phyloP scores from a whole-genome alignment of 2,113 vertebrate species.

The Austrofundulus limnaeus region DNA sequence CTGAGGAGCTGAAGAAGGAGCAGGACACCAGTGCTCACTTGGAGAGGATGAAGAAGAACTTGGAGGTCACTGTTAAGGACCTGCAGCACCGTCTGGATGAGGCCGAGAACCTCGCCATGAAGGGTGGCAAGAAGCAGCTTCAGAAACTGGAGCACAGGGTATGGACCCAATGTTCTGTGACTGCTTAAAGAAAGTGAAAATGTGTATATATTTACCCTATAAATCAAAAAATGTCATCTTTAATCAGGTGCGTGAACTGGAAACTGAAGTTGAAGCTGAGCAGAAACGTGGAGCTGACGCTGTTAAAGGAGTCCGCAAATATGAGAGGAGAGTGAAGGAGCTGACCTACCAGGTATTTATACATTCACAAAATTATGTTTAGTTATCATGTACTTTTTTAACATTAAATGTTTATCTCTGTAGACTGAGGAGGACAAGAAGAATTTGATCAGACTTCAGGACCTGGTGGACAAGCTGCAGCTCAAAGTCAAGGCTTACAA shows the following conservation, averaged over 20 bases:
- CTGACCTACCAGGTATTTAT: slow-evolving; percentile 65
- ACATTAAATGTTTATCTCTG: too few relatives aligned
- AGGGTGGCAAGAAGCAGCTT: slow-evolving; percentile 76
- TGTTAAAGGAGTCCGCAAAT: slow-evolving; percentile 68
- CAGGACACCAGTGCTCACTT: slow-evolving; percentile 82
- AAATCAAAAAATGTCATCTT: too few relatives aligned
- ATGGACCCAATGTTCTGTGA: too few relatives aligned
- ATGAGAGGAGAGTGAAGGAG: slow-evolving; percentile 73
- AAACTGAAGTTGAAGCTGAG: slow-evolving; percentile 60
- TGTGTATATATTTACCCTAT: too few relatives aligned
- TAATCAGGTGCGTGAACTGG: slow-evolving; percentile 68
- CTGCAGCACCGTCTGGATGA: slow-evolving; percentile 84
- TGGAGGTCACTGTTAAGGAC: slow-evolving; percentile 79
- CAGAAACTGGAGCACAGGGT: slow-evolving; percentile 87
- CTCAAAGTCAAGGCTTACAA: slow-evolving; percentile 73
- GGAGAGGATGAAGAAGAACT: slow-evolving; percentile 78
- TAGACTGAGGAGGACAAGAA: slow-evolving; percentile 72
- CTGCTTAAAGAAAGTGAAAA: too few relatives aligned
- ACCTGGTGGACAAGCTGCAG: slow-evolving; percentile 67
- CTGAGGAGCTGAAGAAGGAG: slow-evolving; percentile 92
- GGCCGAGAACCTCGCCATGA: slow-evolving; percentile 85
- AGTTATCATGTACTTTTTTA: too few relatives aligned
- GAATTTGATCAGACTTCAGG: slow-evolving; percentile 60
- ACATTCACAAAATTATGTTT: too few relatives aligned
- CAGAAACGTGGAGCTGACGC: slow-evolving; percentile 66